Base-by-base conservation (phyloP, 2,113 vertebrate genomes). In the Recurvirostra avosetta region DNA sequence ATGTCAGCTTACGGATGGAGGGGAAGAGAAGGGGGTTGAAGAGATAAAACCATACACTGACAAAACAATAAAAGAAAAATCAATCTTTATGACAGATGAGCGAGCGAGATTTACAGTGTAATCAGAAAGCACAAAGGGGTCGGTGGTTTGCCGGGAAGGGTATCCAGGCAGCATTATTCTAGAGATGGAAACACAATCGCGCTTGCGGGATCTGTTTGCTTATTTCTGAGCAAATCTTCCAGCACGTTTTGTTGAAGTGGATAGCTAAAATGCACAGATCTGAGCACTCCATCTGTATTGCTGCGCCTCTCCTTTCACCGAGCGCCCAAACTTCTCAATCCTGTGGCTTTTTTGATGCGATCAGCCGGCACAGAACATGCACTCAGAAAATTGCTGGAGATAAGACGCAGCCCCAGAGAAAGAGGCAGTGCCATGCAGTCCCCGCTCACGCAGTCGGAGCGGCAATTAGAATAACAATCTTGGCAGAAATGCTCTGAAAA, bases 41-140 rank as follows among this genome's bases (percentile, higher is more conserved):
- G 80, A 97, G 96, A 98, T 96, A 98, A 97, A 97, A 89, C 91
- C 93, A 92, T 88, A 95, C 95, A 96, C 81, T 96, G 90, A 88
- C 74, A 96, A 98, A 98, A 96, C 88, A 97, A 97, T 94, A 80
- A 93, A 94, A 76, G 70, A 88, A 59, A 90, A 87, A 96, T 96
- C 92, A 95, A 94, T 98, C 94, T 97, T 96, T 74, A 73, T 96
- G 91, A 95, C 81, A 96, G 89, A 93, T 68, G 88, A 96, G 71
- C 94, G 26, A 94, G 83, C 67, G 56, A 97, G 90, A 96, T 96
- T 96, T 96, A 94, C 66, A 95, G 59, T 71, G 84, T 80, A 95
- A 94, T 96, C 93, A 94, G 90, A 80, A 68, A 96, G 85, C 29
- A 76, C 72, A 93, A 61, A 96, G 53, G 96, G 55, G 94, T 93